phyloP scores from a whole-genome alignment of 2,797 vertebrate species.

The Austrolebias charrua region DNA sequence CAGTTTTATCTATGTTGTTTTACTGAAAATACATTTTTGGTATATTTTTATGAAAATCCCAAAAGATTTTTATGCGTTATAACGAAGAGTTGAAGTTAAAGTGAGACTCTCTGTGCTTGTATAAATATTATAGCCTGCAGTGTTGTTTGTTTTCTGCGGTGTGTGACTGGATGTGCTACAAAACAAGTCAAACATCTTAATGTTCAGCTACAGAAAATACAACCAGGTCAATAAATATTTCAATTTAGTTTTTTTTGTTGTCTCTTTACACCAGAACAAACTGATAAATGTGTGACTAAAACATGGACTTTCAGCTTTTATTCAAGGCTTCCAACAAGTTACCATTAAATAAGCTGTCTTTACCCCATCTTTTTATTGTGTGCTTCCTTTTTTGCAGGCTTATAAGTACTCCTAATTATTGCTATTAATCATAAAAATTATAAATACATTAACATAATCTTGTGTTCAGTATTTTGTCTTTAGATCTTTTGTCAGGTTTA shows the following conservation, averaged over 20 bases:
- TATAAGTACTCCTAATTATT: neutral
- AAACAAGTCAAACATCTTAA: too few relatives aligned
- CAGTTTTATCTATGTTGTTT: neutral
- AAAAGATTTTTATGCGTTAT: conserved; percentile 44
- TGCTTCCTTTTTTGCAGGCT: neutral
- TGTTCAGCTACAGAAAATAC: neutral
- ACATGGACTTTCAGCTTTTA: too few relatives aligned
- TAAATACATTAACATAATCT: neutral
- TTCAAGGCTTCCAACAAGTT: too few relatives aligned
- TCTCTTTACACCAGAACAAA: too few relatives aligned
- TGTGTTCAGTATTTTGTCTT: neutral
- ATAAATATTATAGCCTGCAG: neutral
- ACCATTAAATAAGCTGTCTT: too few relatives aligned
- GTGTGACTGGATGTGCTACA: too few relatives aligned
- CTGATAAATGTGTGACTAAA: too few relatives aligned
- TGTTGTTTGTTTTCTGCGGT: conserved; percentile 7
- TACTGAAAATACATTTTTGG: neutral
- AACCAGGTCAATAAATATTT: neutral
- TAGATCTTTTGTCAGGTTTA: neutral
- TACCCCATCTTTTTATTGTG: too few relatives aligned
- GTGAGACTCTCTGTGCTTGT: neutral
- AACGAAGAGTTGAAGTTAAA: conserved; percentile 15
- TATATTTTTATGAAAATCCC: neutral
- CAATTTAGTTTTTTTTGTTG: too few relatives aligned
- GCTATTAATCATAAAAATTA: neutral